Percentiles rank a stretch among this genome's conserved stretches.
phyloP scores from a whole-genome alignment of 1,140 invertebrate species.

The Artemia franciscana region DNA sequence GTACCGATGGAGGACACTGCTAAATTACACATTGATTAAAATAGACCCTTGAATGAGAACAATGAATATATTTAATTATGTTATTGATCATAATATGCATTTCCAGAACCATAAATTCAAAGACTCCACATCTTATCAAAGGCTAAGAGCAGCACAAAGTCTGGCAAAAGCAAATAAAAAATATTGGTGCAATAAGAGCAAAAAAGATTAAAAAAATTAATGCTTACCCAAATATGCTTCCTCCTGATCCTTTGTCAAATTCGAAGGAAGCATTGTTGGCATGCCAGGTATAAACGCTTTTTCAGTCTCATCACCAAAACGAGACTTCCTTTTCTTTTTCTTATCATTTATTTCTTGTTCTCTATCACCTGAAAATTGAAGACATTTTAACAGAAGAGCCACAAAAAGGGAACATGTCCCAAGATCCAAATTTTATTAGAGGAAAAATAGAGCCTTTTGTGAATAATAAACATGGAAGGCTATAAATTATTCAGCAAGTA shows the following conservation, averaged over 20 bases:
- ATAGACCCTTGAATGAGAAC: too few relatives aligned
- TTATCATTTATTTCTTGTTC: constrained; percentile 3
- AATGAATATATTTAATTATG: too few relatives aligned
- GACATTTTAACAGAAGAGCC: too few relatives aligned
- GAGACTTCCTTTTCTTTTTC: constrained; percentile 41
- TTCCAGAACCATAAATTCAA: too few relatives aligned
- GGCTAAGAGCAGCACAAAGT: too few relatives aligned
- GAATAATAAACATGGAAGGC: background rate
- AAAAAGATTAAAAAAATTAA: constrained; percentile 7
- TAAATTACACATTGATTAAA: too few relatives aligned
- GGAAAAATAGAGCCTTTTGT: too few relatives aligned
- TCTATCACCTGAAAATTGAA: background rate
- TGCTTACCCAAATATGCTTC: constrained; percentile 84
- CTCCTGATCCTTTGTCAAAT: constrained; percentile 74
- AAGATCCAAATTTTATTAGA: background rate
- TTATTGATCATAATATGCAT: too few relatives aligned
- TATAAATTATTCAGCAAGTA: background rate
- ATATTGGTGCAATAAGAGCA: too few relatives aligned
- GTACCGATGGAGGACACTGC: too few relatives aligned
- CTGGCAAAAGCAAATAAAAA: too few relatives aligned
- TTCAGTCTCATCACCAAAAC: constrained; percentile 79
- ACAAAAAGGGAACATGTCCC: background rate
- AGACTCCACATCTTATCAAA: too few relatives aligned
- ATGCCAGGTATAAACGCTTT: constrained; percentile 83
- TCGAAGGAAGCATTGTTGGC: constrained; percentile 79